Evolutionary conservation across 1,140 invertebrate genomes (phyloP).

Genomic region (Parasteatoda tepidariorum): DNA sequence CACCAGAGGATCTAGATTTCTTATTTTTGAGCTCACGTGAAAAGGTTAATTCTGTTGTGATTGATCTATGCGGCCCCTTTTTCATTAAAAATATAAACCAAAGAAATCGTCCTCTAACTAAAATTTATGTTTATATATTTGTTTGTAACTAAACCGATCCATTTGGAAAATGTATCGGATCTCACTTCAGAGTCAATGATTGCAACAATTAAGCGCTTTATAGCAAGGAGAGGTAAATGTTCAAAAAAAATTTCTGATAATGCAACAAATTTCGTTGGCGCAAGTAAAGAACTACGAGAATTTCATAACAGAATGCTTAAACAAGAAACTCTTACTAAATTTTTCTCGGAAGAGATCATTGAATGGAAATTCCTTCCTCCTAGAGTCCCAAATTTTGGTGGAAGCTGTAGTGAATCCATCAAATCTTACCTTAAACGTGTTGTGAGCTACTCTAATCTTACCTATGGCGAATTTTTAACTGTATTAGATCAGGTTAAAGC

Average conservation of each 20-base stretch:
- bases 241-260: slow-evolving; percentile 64
- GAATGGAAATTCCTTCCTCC: slow-evolving; percentile 68
- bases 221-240: slow-evolving; percentile 61
- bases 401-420: slow-evolving; percentile 59
- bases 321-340: not conserved
- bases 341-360: not conserved
- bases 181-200: slow-evolving; percentile 44
- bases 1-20: not conserved
- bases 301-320: not conserved
- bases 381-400: slow-evolving; percentile 66
- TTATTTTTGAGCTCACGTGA: not conserved
- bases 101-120: not conserved
- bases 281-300: slow-evolving; percentile 13
- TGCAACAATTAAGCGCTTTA: not conserved
- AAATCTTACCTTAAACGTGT: slow-evolving; percentile 61
- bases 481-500: slow-evolving; percentile 65
- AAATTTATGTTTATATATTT: slow-evolving; percentile 57
- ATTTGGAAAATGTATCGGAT: slow-evolving; percentile 62
- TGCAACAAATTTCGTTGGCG: slow-evolving; percentile 65
- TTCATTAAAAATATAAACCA: not conserved
- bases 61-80: not conserved
- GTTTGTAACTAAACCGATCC: slow-evolving; percentile 60
- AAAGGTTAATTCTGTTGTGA: not conserved
- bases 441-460: slow-evolving; percentile 38
- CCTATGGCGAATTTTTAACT: slow-evolving; percentile 64